Percentiles rank a stretch among this genome's conserved stretches.
phyloP scores from a whole-genome alignment of 2,797 vertebrate species.

The Scarus forsteni region DNA sequence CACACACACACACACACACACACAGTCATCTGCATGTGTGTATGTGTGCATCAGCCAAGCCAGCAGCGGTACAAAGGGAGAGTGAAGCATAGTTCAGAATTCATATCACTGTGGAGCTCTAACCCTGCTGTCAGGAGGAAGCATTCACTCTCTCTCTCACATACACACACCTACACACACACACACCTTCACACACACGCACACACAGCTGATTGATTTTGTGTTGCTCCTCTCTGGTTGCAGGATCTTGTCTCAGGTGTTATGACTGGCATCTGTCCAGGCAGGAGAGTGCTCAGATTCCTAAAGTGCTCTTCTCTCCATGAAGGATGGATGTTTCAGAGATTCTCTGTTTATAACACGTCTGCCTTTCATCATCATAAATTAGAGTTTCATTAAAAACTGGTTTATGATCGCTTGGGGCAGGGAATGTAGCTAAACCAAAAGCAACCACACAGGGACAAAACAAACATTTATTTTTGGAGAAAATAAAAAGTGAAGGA shows the following conservation, averaged over 20 bases:
- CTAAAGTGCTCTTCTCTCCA: not conserved
- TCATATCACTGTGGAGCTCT: constrained; percentile 28
- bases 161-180: constrained; percentile 11
- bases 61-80: constrained; percentile 28
- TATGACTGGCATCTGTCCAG: constrained; percentile 23
- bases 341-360: not conserved
- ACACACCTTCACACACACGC: not conserved
- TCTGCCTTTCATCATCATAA: not conserved
- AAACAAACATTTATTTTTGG: no score
- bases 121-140: constrained; percentile 15
- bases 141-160: not conserved
- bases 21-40: constrained; percentile 29
- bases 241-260: constrained; percentile 10
- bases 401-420: not conserved
- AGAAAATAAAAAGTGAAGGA: no score
- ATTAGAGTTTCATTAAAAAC: not conserved
- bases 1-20: not conserved
- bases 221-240: constrained; percentile 20
- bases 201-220: constrained; percentile 22
- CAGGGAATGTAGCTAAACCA: not conserved
- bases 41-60: constrained; percentile 21
- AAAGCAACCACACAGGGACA: no score
- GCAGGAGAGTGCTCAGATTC: constrained; percentile 9
- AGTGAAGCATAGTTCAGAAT: constrained; percentile 35
- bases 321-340: constrained; percentile 2